Percentiles rank a stretch among this genome's conserved stretches.
Conservation (phyloP, 35 echinoderm and acorn worm genomes). For the Nesometra sesokonis region DNA sequence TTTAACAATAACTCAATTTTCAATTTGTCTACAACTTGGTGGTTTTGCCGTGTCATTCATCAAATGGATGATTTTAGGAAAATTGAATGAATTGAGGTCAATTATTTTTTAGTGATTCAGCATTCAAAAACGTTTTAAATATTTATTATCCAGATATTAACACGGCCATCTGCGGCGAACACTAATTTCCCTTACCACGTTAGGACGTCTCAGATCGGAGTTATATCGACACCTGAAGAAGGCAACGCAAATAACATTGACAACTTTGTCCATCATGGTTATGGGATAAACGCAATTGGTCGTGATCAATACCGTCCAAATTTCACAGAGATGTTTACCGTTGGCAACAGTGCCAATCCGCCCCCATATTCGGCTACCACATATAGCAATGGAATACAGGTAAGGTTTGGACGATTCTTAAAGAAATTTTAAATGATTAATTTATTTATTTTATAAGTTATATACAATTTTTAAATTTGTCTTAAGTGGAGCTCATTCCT, state of each 20-base stretch:
- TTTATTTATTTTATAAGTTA: no score
- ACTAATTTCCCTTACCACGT: constrained; percentile 88
- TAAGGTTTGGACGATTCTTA: no score
- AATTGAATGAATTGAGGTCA: no score
- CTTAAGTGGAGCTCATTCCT: no score
- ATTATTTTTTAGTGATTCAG: no score
- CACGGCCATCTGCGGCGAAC: constrained; percentile 75
- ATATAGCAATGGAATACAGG: background rate
- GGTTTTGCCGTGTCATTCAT: no score
- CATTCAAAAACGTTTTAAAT: no score
- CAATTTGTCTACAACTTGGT: no score
- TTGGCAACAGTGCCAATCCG: background rate
- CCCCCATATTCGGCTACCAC: background rate
- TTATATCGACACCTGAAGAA: constrained; percentile 38
- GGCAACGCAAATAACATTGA: constrained; percentile 47
- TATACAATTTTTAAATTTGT: no score
- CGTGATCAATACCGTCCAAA: constrained; percentile 23
- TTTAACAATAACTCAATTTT: no score
- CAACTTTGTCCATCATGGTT: constrained; percentile 48
- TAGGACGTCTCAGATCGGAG: constrained; percentile 68
- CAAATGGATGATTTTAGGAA: no score
- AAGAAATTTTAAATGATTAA: no score
- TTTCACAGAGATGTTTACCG: constrained; percentile 68
- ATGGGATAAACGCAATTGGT: constrained; percentile 28
- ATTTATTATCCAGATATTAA: constrained; percentile 72